These are phyloP conservation scores for Trididemnum miniatum DNA, from an alignment of 23 tunicate genomes.

Conservation along the genomic window DNA sequence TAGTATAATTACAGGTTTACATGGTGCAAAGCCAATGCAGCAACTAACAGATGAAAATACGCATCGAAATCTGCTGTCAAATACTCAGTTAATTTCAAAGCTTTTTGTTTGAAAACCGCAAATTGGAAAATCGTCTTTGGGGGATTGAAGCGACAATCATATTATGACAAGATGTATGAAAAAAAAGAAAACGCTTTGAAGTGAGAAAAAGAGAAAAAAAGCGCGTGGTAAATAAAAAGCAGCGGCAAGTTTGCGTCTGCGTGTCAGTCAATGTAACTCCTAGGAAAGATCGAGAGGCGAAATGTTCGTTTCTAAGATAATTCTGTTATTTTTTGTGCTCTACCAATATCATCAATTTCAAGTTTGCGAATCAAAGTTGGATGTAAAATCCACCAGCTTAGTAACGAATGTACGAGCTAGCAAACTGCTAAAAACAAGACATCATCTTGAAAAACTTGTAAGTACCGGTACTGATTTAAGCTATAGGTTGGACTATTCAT, in stretches of 20 bases:
- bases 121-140: neutral
- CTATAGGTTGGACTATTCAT: neutral
- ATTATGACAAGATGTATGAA: neutral
- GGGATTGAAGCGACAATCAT: neutral
- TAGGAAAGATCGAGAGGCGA: no score
- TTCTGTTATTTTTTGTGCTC: neutral
- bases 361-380: constrained; percentile 7
- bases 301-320: neutral
- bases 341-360: neutral
- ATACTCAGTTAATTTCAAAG: no score
- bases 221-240: neutral
- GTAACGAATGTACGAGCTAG: neutral
- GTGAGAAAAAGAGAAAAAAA: neutral
- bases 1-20: no score
- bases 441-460: neutral
- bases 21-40: no score
- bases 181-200: neutral
- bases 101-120: no score
- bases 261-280: neutral
- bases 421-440: neutral
- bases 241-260: neutral
- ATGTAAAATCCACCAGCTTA: neutral
- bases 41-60: no score
- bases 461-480: neutral
- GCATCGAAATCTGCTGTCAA: no score